These are phyloP conservation scores for Scortum barcoo DNA, from an alignment of 2,113 vertebrate species.

Conservation along the genomic window DNA sequence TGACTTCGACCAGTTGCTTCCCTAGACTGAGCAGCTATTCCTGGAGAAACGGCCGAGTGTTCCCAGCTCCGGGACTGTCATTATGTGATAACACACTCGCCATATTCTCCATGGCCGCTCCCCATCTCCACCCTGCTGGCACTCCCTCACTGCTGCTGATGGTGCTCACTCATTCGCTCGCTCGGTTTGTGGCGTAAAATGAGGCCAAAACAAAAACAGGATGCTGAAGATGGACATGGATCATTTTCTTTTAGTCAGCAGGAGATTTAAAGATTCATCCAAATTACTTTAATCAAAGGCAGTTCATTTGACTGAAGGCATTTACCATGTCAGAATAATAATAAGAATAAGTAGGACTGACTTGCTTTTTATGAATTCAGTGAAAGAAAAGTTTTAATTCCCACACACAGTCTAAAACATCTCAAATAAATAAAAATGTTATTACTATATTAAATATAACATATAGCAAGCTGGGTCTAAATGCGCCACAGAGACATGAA, in stretches of 20 bases:
- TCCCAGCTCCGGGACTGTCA: conserved; percentile 55
- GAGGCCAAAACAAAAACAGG: conserved; percentile 46
- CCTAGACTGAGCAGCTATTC: conserved; percentile 50
- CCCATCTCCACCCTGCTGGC: conserved; percentile 61
- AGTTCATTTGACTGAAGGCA: conserved; percentile 5
- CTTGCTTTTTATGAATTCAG: background rate
- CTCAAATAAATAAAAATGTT: too few relatives aligned
- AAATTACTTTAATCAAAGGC: conserved; percentile 55
- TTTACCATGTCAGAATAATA: conserved; percentile 32
- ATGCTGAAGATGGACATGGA: conserved; percentile 14
- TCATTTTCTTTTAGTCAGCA: conserved; percentile 14
- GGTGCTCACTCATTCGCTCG: background rate
- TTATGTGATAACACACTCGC: conserved; percentile 61
- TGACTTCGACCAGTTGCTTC: background rate
- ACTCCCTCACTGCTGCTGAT: conserved; percentile 29
- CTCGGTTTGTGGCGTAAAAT: conserved; percentile 40
- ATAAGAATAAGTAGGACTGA: conserved; percentile 29
- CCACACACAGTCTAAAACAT: background rate
- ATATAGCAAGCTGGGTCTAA: background rate
- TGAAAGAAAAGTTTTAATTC: background rate
- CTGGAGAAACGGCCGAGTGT: conserved; percentile 42
- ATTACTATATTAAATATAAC: too few relatives aligned
- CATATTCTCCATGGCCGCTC: conserved; percentile 30
- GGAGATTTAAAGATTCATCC: conserved; percentile 39
- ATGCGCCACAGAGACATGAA: background rate